Percentiles rank a stretch among this genome's conserved stretches.
These are phyloP conservation scores for Aphis gossypii DNA, from an alignment of 1,140 invertebrate genomes.

Conservation along the genomic window DNA sequence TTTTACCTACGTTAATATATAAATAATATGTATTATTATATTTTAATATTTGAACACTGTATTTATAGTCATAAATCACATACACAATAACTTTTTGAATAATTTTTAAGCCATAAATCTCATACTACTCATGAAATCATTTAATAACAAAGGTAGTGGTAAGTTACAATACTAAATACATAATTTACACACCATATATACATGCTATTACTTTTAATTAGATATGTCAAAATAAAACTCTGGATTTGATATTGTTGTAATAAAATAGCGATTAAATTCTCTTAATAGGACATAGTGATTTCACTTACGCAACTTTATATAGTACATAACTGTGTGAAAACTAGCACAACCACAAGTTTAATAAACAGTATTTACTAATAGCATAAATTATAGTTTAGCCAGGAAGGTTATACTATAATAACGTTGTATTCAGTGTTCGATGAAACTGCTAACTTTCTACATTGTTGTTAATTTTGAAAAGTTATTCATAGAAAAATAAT, in stretches of 20 bases:
- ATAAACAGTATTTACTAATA: background rate
- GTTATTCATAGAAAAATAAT: background rate
- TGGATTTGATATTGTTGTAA: background rate
- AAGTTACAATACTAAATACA: background rate
- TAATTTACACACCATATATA: background rate
- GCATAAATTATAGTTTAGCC: background rate
- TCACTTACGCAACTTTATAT: background rate
- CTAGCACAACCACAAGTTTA: background rate
- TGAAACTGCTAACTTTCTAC: background rate
- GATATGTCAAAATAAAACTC: background rate
- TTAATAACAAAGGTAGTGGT: background rate
- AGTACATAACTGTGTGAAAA: background rate
- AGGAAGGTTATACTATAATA: background rate
- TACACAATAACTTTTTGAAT: background rate
- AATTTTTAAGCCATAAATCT: background rate
- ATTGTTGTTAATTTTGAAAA: background rate
- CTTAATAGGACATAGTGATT: background rate
- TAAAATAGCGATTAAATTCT: background rate
- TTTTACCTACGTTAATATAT: background rate
- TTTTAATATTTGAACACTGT: background rate
- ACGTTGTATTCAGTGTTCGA: background rate
- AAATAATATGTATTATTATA: background rate
- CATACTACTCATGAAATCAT: background rate
- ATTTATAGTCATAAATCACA: background rate
- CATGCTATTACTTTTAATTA: background rate